Base-by-base conservation (phyloP, 2,113 vertebrate genomes). In the Rutilus rutilus region DNA sequence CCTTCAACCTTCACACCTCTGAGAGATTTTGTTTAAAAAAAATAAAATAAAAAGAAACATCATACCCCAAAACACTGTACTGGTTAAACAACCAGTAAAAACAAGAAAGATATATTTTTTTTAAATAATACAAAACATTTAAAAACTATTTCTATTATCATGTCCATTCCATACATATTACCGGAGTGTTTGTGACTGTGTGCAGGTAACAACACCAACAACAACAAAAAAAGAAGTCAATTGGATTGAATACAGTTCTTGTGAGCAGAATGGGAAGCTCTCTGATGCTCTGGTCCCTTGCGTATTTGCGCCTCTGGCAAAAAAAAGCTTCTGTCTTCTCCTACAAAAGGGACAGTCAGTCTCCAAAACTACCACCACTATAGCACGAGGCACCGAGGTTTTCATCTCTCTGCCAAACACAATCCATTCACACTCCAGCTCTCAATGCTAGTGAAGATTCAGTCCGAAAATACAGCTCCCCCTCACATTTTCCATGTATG, bases 331-430 rank as follows among this genome's bases (percentile, higher is more conserved):
- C 77, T 5, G 6, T 25, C 21, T 60, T n/a, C 57, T 39, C 23
- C 57, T 8, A 57, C 6, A 57, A 57, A 57, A 57, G 36, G 12
- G 39, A 15, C 59, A 30, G 36, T 45, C 39, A 80, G 39, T 5
- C n/a, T 64, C 4, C 8, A 52, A 69, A 82, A 69, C 45, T 33
- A 33, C 62, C 45, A 69, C 9, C 19, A 9, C 10, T 14, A 64
- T 11, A 47, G 8, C 45, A 76, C 27, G 75, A 82, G 62, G 65
- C 67, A 83, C 82, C 33, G 4, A 73, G 81, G 27, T 83, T 73
- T 71, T 36, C 14, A 57, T 83, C 81, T 57, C 64, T 83, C 21
- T n/a, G 27, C 81, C 81, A 17, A 83, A 7, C 47, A 82, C 42
- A 52, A 67, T 42, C 23, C 36, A 27, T 54, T 77, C 74, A 77